Conservation (phyloP, 2,113 vertebrate genomes). For the Salvelinus sp. region DNA sequence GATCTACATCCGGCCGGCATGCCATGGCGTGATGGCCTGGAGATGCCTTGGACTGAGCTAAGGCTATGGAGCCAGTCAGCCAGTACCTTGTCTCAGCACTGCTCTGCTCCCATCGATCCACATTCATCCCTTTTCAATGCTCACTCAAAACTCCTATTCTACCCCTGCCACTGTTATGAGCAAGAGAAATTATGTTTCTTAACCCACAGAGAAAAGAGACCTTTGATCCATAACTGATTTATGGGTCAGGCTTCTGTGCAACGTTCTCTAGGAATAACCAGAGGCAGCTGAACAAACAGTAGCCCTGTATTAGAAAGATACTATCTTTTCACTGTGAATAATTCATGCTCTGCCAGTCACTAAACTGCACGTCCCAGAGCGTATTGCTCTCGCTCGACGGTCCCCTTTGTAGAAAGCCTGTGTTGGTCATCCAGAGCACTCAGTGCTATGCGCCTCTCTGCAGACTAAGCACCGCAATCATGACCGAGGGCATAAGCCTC, state of each 20-base stretch:
- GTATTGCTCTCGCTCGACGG: constrained; percentile 1
- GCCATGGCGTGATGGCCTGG: too few species aligned
- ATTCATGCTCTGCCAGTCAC: constrained; percentile 53
- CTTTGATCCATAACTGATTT: background rate
- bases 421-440: constrained; percentile 52
- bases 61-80: too few species aligned
- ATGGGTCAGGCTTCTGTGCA: background rate
- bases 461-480: constrained; percentile 23
- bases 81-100: too few species aligned
- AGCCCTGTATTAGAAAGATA: constrained; percentile 7
- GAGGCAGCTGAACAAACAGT: background rate
- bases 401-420: constrained; percentile 40
- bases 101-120: too few species aligned
- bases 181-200: background rate
- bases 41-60: too few species aligned
- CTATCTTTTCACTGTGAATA: constrained; percentile 42
- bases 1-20: too few species aligned
- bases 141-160: too few species aligned
- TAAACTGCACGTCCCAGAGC: constrained; percentile 50
- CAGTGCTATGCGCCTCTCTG: constrained; percentile 8
- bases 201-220: background rate
- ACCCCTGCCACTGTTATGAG: too few species aligned
- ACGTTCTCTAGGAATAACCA: background rate
- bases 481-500: constrained; percentile 39
- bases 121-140: too few species aligned